Evolutionary conservation across 1,140 invertebrate genomes (phyloP).

Genomic region (Thalassaphorura encarpata): DNA sequence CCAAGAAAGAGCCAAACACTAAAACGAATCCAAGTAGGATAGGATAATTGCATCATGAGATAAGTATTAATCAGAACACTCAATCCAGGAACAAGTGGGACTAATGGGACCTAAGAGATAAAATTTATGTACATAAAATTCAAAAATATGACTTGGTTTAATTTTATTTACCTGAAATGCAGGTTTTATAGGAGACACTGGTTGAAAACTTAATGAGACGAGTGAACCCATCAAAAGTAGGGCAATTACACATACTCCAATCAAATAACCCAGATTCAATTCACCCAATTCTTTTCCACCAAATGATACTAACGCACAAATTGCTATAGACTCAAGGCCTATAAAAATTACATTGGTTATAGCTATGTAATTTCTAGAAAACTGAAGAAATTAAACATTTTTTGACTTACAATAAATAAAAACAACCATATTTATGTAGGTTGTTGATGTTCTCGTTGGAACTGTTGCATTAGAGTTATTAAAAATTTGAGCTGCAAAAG

Average conservation of each 20-base stretch:
- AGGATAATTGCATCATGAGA: constrained; percentile 74
- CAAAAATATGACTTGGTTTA: too few relatives aligned
- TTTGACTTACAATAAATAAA: constrained; percentile 29
- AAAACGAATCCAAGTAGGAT: constrained; percentile 47
- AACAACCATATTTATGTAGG: constrained; percentile 22
- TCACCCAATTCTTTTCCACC: constrained; percentile 30
- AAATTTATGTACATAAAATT: background rate
- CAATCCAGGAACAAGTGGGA: constrained; percentile 70
- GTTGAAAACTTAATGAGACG: constrained; percentile 35
- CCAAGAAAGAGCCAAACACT: constrained; percentile 55
- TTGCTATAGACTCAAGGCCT: constrained; percentile 34
- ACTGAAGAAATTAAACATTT: background rate
- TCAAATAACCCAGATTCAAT: constrained; percentile 13
- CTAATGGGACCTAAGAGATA: constrained; percentile 59
- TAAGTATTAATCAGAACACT: constrained; percentile 78
- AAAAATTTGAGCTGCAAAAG: background rate
- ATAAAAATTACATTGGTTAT: constrained; percentile 10
- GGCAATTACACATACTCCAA: constrained; percentile 23
- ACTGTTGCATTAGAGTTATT: background rate
- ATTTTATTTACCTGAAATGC: constrained; percentile 40
- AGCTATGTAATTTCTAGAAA: background rate
- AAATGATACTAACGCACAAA: constrained; percentile 35
- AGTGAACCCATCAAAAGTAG: constrained; percentile 33
- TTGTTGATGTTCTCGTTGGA: constrained; percentile 20
- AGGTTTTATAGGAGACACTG: constrained; percentile 36